Conservation (phyloP, 2,888 invertebrate genomes). For the Magallana nippona region DNA sequence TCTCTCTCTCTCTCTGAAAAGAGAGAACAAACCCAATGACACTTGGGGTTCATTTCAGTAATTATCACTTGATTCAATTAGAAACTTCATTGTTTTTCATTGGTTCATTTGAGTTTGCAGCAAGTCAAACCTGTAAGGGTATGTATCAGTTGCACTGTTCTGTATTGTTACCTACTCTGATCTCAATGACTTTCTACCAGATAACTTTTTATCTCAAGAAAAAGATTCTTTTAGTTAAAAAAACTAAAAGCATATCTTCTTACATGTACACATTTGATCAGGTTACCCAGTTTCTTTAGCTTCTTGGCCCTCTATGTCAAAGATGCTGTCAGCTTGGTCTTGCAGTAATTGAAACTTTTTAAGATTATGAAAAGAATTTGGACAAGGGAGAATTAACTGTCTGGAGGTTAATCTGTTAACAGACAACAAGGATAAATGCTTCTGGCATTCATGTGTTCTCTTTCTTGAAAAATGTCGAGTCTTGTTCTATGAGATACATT, state of each 20-base stretch:
- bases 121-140: not conserved
- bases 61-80: constrained; percentile 1
- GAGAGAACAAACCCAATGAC: not conserved
- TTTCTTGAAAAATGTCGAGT: too few species aligned
- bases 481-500: too few species aligned
- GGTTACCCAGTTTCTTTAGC: not conserved
- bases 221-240: not conserved
- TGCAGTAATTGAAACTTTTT: too few species aligned
- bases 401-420: not conserved
- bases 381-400: not conserved
- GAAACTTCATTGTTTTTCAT: not conserved
- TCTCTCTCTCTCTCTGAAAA: not conserved
- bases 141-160: not conserved
- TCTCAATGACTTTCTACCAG: not conserved
- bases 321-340: too few species aligned
- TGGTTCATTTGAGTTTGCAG: not conserved
- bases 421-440: too few species aligned
- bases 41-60: not conserved
- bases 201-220: not conserved
- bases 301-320: too few species aligned
- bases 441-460: too few species aligned
- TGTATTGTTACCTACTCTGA: too few species aligned
- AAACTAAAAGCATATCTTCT: not conserved
- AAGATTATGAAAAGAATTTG: too few species aligned
- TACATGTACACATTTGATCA: not conserved